Conservation (phyloP, 2,888 invertebrate genomes). For the Hydriomena furcata region DNA sequence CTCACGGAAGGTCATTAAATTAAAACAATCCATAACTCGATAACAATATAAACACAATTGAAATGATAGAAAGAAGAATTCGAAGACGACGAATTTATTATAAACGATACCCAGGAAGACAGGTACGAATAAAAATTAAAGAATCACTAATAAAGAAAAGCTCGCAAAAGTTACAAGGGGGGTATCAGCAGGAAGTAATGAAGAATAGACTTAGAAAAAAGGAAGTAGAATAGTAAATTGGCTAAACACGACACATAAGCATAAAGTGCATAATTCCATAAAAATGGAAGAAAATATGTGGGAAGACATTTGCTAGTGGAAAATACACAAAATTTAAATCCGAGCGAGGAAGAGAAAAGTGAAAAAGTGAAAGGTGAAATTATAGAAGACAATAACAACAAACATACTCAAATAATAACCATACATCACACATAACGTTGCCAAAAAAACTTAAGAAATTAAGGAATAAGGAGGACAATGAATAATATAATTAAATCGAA, state of each 20-base stretch:
- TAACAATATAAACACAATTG: not conserved
- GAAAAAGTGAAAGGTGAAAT: not conserved
- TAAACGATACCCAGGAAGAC: too few relatives aligned
- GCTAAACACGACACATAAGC: not conserved
- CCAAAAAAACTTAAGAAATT: too few relatives aligned
- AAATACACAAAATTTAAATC: not conserved
- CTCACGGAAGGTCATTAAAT: constrained; percentile 16
- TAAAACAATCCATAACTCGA: not conserved
- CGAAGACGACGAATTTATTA: too few relatives aligned
- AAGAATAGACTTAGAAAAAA: too few relatives aligned
- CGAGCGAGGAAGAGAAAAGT: not conserved
- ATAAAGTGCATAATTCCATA: not conserved
- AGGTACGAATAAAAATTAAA: too few relatives aligned
- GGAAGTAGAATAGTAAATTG: not conserved
- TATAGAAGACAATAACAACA: not conserved
- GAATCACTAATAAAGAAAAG: too few relatives aligned
- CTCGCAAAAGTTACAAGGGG: too few relatives aligned
- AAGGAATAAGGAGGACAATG: too few relatives aligned
- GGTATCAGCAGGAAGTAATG: too few relatives aligned
- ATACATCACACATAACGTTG: too few relatives aligned
- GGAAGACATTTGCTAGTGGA: constrained; percentile 9
- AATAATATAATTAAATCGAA: too few relatives aligned
- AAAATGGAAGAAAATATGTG: not conserved
- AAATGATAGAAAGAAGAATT: not conserved
- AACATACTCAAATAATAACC: too few relatives aligned